Evolutionary conservation across 2,888 invertebrate genomes (phyloP).

Genomic region (Cordilura impudica): DNA sequence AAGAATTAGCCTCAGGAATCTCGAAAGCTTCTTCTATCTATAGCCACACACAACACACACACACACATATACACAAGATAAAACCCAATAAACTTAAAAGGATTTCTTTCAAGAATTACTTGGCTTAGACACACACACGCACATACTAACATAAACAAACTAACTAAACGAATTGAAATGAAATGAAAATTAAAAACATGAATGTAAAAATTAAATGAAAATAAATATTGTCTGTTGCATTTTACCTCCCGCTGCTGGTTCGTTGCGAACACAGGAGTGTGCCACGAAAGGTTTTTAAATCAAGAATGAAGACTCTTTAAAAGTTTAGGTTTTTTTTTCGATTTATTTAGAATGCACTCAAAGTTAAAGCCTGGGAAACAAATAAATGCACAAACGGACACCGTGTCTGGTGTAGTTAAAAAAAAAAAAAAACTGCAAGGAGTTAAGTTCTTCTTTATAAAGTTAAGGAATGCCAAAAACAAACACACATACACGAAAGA

Average conservation of each 20-base stretch:
- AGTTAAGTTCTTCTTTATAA: slow-evolving; percentile 34
- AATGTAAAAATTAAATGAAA: slow-evolving; percentile 54
- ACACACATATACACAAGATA: not conserved
- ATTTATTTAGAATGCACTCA: not conserved
- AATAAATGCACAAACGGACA: slow-evolving; percentile 55
- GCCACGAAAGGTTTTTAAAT: slow-evolving; percentile 51
- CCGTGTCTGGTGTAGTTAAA: slow-evolving; percentile 48
- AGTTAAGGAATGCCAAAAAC: slow-evolving; percentile 46
- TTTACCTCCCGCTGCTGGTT: slow-evolving; percentile 58
- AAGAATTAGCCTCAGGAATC: slow-evolving; percentile 61
- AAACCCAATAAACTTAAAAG: slow-evolving; percentile 49
- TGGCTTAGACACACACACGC: no score
- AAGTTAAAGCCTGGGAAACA: slow-evolving; percentile 57
- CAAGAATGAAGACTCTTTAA: not conserved
- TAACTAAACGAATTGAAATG: slow-evolving; percentile 30
- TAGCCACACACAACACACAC: not conserved
- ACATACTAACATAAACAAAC: no score
- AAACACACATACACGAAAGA: not conserved
- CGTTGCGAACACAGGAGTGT: slow-evolving; percentile 58
- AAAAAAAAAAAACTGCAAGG: not conserved
- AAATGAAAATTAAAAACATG: slow-evolving; percentile 47
- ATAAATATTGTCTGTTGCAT: slow-evolving; percentile 61
- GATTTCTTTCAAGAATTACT: slow-evolving; percentile 21
- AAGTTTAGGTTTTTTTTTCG: not conserved
- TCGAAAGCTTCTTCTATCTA: slow-evolving; percentile 28